These are phyloP conservation scores for Periophthalmodon schlosseri DNA, from an alignment of 2,113 vertebrate genomes.

Conservation along the genomic window DNA sequence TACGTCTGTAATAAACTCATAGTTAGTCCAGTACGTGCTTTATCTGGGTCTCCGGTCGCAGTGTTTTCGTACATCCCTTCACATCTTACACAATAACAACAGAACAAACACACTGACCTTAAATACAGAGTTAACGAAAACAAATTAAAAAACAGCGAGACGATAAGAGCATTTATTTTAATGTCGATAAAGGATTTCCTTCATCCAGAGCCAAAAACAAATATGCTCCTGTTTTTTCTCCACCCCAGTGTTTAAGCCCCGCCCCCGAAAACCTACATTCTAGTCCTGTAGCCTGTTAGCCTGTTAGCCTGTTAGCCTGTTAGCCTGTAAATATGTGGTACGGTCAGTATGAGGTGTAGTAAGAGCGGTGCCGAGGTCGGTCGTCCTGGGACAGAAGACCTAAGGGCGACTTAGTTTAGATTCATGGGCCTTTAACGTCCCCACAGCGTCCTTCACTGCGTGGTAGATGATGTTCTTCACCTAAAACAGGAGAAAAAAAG, in stretches of 20 bases:
- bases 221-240: background rate
- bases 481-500: constrained; percentile 61
- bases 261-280: constrained; percentile 36
- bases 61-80: constrained; percentile 63
- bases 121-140: constrained; percentile 75
- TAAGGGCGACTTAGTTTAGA: constrained; percentile 93
- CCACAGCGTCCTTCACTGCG: constrained; percentile 97
- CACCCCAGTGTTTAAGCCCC: constrained; percentile 12
- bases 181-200: constrained; percentile 74
- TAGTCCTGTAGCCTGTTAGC: constrained; percentile 42
- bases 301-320: constrained; percentile 20
- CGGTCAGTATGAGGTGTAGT: constrained; percentile 29
- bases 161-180: constrained; percentile 64
- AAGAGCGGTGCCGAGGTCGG: constrained; percentile 57
- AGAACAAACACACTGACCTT: constrained; percentile 74
- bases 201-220: constrained; percentile 54
- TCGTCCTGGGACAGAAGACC: constrained; percentile 61
- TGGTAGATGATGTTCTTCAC: constrained; percentile 99
- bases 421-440: constrained; percentile 95
- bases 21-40: constrained; percentile 73
- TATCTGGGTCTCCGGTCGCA: constrained; percentile 69
- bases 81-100: constrained; percentile 69
- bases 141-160: constrained; percentile 68
- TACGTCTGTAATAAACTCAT: constrained; percentile 62
- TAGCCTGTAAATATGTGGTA: constrained; percentile 37